A percentile compares a stretch with the other conserved stretches of the same genome.
Conservation (phyloP, 2,113 vertebrate species). For the Daboia siamensis region DNA sequence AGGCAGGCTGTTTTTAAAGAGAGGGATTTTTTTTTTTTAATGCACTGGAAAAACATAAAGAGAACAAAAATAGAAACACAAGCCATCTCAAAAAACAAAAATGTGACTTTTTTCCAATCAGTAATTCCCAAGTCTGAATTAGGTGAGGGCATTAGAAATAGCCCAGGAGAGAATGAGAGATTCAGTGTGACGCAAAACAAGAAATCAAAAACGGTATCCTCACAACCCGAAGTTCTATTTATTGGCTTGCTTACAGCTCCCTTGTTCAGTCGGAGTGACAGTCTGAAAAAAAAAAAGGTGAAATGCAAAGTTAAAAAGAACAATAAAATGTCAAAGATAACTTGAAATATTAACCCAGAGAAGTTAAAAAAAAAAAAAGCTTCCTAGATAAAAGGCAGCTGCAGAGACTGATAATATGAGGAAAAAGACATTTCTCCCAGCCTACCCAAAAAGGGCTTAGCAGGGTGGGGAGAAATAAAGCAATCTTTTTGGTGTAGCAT, state of each 20-base stretch:
- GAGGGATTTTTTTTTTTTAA: neutral
- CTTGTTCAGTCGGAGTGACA: neutral
- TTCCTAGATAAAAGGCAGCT: neutral
- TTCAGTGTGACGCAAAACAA: neutral
- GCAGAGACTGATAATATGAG: neutral
- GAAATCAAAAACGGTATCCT: neutral
- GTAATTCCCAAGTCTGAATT: neutral
- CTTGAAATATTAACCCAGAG: neutral
- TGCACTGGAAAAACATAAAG: conserved; percentile 61
- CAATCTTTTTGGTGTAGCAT: no score
- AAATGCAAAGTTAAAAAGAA: neutral
- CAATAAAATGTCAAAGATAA: neutral
- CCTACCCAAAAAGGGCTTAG: neutral
- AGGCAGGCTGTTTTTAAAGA: conserved; percentile 47
- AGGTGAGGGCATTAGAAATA: neutral
- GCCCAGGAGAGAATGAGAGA: neutral
- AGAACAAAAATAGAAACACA: conserved; percentile 63
- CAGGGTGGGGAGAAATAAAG: no score
- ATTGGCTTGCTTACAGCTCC: neutral
- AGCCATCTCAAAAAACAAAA: conserved; percentile 31
- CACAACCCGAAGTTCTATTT: neutral
- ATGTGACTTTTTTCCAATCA: conserved; percentile 13
- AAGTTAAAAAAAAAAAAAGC: neutral
- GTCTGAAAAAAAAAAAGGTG: neutral
- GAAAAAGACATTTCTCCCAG: neutral